These are phyloP conservation scores for Drosophila nr. perissopoda DNA, from an alignment of 2,888 invertebrate species.

Conservation along the genomic window DNA sequence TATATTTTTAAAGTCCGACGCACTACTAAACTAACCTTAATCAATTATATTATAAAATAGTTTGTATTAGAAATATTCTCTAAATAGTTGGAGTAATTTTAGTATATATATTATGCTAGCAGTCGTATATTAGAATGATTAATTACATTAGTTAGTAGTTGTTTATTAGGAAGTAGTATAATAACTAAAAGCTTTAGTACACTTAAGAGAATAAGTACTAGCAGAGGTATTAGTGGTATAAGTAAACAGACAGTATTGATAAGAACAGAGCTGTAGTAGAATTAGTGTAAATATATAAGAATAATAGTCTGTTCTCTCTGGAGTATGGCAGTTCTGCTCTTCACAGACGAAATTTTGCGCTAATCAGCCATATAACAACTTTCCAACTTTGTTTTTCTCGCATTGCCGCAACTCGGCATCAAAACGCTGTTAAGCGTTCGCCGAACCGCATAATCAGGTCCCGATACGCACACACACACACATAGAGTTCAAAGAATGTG, in stretches of 20 bases:
- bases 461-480: background rate
- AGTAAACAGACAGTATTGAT: background rate
- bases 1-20: background rate
- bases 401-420: background rate
- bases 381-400: slow-evolving; percentile 6
- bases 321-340: background rate
- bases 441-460: slow-evolving; percentile 36
- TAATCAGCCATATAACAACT: slow-evolving; percentile 28
- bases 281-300: background rate
- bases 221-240: background rate
- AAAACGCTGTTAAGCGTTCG: slow-evolving; percentile 16
- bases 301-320: background rate
- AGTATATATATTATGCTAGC: background rate
- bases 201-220: background rate
- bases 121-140: background rate
- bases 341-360: background rate
- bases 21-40: background rate
- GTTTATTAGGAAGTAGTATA: background rate
- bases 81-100: background rate
- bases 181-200: background rate
- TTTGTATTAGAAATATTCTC: background rate
- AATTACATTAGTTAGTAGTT: background rate
- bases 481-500: slow-evolving; percentile 26
- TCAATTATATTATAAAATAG: background rate
- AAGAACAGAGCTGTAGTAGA: background rate